Conservation (phyloP, 64 coral and sea anemone species). For the Exaiptasia diaphana region DNA sequence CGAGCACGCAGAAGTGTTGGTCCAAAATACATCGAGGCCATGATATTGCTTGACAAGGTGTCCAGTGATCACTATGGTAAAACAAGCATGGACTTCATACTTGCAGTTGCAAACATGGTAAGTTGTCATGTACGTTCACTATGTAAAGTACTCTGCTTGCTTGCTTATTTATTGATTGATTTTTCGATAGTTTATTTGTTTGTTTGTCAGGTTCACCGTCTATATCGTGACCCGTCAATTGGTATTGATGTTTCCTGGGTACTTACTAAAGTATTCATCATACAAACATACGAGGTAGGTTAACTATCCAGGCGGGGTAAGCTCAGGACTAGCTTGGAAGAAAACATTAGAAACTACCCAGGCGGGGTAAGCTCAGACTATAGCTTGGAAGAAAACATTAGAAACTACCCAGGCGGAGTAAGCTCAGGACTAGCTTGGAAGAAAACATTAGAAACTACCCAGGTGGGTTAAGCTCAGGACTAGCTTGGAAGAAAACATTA, state of each 20-base stretch:
- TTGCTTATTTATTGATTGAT: background rate
- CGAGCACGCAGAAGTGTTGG: background rate
- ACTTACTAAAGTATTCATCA: constrained; percentile 28
- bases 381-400: no score
- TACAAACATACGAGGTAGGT: constrained; percentile 45
- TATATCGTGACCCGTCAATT: constrained; percentile 33
- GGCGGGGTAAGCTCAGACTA: no score
- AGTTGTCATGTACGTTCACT: background rate
- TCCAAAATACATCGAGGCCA: constrained; percentile 52
- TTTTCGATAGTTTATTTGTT: background rate
- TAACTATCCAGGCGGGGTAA: no score
- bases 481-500: no score
- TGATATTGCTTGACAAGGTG: constrained; percentile 67
- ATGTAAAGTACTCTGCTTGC: background rate
- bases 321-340: no score
- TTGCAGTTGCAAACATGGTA: constrained; percentile 62
- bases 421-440: no score
- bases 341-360: no score
- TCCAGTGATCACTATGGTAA: constrained; percentile 64
- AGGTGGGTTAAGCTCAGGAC: no score
- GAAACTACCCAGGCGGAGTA: no score
- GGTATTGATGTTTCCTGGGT: constrained; percentile 9
- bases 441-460: no score
- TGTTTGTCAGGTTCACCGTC: background rate
- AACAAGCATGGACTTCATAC: constrained; percentile 42